A percentile compares a stretch with the other conserved stretches of the same genome.
phyloP scores from a whole-genome alignment of 2,113 vertebrate genomes.

The Phalacrocorax carbo region DNA sequence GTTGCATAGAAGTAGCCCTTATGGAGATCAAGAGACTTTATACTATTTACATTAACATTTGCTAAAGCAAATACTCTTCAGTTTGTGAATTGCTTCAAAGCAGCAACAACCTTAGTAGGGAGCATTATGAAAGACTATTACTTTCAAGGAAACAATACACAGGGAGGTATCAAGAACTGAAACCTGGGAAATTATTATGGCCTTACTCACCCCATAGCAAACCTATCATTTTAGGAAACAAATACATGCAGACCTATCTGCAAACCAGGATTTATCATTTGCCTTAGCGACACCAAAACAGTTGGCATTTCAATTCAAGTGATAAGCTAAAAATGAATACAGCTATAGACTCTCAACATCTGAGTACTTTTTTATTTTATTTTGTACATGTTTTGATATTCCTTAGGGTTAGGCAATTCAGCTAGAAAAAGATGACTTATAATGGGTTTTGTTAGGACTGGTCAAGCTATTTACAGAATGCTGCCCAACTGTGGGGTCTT shows the following conservation, averaged over 20 bases:
- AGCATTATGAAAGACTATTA: background rate
- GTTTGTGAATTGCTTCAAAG: background rate
- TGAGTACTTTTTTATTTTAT: background rate
- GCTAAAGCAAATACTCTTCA: background rate
- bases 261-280: background rate
- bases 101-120: background rate
- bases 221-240: background rate
- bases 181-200: background rate
- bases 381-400: background rate
- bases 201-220: background rate
- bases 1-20: background rate
- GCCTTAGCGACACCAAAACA: background rate
- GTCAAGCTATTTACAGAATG: background rate
- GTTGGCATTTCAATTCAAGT: background rate
- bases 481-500: background rate
- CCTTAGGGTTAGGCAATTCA: background rate
- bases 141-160: background rate
- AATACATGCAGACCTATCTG: background rate
- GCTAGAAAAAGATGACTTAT: background rate
- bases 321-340: background rate
- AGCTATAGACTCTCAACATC: background rate
- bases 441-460: background rate
- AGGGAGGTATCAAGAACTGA: fast-evolving
- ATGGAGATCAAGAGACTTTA: background rate
- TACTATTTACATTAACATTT: background rate